These are phyloP conservation scores for Porites australiensis DNA, from an alignment of 64 coral and sea anemone genomes.

Conservation along the genomic window DNA sequence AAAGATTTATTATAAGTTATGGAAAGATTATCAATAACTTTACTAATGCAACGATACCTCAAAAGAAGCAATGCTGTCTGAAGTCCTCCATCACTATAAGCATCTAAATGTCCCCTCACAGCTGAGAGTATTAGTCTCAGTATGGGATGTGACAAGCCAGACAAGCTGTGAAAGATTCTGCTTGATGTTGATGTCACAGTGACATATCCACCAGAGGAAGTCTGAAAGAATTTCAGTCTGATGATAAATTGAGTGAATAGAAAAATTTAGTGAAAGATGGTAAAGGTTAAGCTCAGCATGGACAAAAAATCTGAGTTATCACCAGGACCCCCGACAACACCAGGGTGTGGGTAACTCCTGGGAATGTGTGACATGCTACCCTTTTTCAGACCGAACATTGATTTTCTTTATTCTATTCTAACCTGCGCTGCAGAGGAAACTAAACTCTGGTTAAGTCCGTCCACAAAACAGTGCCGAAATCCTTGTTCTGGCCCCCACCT, in stretches of 20 bases:
- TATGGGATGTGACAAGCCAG: slow-evolving; percentile 66
- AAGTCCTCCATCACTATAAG: slow-evolving; percentile 73
- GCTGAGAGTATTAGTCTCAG: slow-evolving; percentile 45
- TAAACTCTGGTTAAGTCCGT: too few species aligned
- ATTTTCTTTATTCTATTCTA: too few species aligned
- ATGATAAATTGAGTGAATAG: background rate
- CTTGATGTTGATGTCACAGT: slow-evolving; percentile 72
- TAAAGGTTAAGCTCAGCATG: too few species aligned
- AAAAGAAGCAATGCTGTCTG: slow-evolving; percentile 40
- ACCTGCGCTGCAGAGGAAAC: too few species aligned
- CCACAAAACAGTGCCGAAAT: too few species aligned
- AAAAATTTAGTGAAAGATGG: too few species aligned
- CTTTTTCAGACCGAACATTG: too few species aligned
- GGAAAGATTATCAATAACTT: background rate
- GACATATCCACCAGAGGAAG: slow-evolving; percentile 76
- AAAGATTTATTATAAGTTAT: background rate
- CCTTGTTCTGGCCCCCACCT: too few species aligned
- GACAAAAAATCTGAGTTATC: too few species aligned
- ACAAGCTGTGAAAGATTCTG: slow-evolving; percentile 63
- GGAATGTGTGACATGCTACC: too few species aligned
- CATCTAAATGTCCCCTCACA: slow-evolving; percentile 59
- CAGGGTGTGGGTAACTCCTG: too few species aligned
- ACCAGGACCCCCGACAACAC: too few species aligned
- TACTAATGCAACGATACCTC: slow-evolving; percentile 17
- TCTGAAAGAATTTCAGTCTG: slow-evolving; percentile 71